Conservation (phyloP, 2,113 vertebrate species). For the Rynchops niger region DNA sequence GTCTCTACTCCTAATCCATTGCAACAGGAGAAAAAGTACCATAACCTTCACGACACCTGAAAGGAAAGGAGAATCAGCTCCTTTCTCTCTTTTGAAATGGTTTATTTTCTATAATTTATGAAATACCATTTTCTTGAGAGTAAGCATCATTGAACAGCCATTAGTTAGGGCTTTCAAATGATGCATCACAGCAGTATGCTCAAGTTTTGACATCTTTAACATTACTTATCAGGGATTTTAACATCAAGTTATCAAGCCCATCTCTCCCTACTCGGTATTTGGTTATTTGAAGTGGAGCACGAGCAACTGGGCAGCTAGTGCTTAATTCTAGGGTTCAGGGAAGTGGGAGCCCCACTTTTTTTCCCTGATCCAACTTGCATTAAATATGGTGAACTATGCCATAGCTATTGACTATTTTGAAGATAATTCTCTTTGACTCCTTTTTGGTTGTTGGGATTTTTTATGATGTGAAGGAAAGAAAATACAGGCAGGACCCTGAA, state of each 20-base stretch:
- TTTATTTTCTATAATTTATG: background rate
- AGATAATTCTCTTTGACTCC: background rate
- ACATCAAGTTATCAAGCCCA: background rate
- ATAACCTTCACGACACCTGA: background rate
- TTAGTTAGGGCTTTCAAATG: background rate
- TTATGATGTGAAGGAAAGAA: background rate
- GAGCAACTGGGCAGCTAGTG: background rate
- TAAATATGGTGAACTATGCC: background rate
- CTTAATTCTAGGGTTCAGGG: background rate
- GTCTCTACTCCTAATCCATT: background rate
- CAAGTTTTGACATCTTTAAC: background rate
- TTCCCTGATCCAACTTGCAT: fast-evolving
- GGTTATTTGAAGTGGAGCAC: background rate
- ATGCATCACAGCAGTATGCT: background rate
- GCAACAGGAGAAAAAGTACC: background rate
- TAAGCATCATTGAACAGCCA: background rate
- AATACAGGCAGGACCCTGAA: background rate
- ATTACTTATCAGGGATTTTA: background rate
- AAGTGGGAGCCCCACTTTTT: fast-evolving
- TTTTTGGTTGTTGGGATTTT: background rate
- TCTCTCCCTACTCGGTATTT: background rate
- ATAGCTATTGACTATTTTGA: background rate
- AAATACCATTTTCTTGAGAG: background rate
- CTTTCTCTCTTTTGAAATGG: background rate
- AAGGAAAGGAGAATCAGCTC: background rate